Evolutionary conservation across 1,140 invertebrate species (phyloP).

Genomic region (Drosophila malerkotliana): DNA sequence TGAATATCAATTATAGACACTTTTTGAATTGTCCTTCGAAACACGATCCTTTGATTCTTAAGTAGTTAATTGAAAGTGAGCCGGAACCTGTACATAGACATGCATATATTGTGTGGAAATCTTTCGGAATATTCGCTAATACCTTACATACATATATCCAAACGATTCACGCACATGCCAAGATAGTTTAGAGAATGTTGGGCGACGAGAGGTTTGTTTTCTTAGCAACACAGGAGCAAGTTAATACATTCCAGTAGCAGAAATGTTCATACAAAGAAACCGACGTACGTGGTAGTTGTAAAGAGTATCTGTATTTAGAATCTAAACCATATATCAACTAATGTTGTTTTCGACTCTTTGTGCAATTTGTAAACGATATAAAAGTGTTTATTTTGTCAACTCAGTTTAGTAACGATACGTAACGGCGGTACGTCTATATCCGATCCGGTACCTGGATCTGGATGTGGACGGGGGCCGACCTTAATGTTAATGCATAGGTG

Average conservation of each 20-base stretch:
- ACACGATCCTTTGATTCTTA: constrained; percentile 29
- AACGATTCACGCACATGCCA: constrained; percentile 47
- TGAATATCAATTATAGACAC: constrained; percentile 39
- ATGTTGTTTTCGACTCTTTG: constrained; percentile 41
- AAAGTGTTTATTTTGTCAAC: constrained; percentile 37
- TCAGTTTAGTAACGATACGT: constrained; percentile 49
- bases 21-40: constrained; percentile 23
- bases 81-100: constrained; percentile 22
- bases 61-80: constrained; percentile 24
- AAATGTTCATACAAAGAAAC: constrained; percentile 58
- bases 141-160: constrained; percentile 17
- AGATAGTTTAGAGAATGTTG: constrained; percentile 35
- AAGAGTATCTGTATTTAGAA: constrained; percentile 42
- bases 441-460: background rate
- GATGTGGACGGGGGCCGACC: constrained; percentile 38
- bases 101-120: constrained; percentile 10
- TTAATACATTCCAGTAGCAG: constrained; percentile 74
- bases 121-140: constrained; percentile 24
- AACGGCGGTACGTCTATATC: constrained; percentile 21
- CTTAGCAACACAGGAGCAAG: constrained; percentile 39
- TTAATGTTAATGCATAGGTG: constrained; percentile 27
- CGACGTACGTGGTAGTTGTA: constrained; percentile 60
- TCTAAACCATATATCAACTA: constrained; percentile 26
- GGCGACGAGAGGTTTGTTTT: constrained; percentile 8
- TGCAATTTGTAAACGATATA: constrained; percentile 47